Evolutionary conservation across 1,140 invertebrate genomes (phyloP).

Genomic region (Lepidotrigona ventralis): DNA sequence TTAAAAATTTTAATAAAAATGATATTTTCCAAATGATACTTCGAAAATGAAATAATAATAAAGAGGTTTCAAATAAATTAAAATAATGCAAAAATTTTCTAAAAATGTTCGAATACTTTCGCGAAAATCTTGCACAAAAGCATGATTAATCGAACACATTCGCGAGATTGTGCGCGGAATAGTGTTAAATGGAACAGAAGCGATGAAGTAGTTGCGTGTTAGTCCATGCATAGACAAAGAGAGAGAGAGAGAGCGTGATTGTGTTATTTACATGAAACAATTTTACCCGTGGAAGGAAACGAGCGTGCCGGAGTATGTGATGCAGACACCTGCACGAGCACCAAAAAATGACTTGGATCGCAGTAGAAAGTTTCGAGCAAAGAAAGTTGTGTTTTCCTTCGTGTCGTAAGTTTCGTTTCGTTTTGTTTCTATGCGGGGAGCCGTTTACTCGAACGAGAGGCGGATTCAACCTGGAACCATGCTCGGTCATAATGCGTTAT

Average conservation of each 20-base stretch:
- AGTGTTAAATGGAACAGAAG: not conserved
- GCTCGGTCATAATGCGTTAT: not conserved
- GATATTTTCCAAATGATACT: no score
- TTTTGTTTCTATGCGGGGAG: no score
- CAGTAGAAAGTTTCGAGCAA: no score
- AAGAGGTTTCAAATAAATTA: no score
- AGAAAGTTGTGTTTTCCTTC: no score
- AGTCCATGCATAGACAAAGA: not conserved
- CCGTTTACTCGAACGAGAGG: slow-evolving; percentile 2
- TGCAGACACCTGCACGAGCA: not conserved
- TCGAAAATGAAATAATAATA: no score
- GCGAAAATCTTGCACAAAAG: no score
- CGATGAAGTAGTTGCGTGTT: not conserved
- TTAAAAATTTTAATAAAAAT: no score
- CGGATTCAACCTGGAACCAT: slow-evolving; percentile 12
- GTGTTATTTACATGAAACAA: slow-evolving; percentile 7
- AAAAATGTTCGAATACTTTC: no score
- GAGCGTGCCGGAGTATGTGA: not conserved
- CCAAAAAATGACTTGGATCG: slow-evolving; percentile 35
- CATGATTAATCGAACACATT: not conserved
- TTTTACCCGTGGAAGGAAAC: slow-evolving; percentile 26
- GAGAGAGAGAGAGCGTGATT: not conserved
- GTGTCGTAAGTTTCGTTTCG: no score
- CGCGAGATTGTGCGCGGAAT: not conserved
- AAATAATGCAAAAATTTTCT: no score